Base-by-base conservation (phyloP, 2,888 invertebrate genomes). In the Eulithis prunata region DNA sequence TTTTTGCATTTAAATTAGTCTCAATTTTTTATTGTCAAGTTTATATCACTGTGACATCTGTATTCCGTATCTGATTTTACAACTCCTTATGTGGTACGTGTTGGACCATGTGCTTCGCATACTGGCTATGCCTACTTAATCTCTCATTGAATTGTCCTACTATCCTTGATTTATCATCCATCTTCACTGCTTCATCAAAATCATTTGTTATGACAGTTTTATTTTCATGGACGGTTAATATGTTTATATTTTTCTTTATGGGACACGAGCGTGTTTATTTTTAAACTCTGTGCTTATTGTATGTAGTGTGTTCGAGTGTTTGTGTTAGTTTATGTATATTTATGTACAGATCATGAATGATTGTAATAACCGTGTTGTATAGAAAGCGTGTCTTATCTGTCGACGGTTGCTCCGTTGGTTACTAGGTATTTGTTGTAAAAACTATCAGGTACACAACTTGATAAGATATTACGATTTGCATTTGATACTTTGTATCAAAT, bases 311-410 rank as follows among this genome's bases (percentile, higher is more conserved):
- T 57, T 46, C 36, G 56, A 56, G 43, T 43, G 28, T 10, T 21
- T 47, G 47, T 32, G 7, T 53, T 53, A 53, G n/a, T 58, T 10
- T 21, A 57, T 54, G 38, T 58, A 12, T 28, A 45, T 38, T 49
- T 38, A 56, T 36, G 47, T 41, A 36, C 52, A 36, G 51, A 53
- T 53, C 47, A 60, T 63, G 63, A 60, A 57, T 68, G 51, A 57
- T 55, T 57, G 56, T 67, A 64, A 73, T 71, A 73, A 67, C 71
- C 70, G 69, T 62, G 73, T 69, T 70, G 71, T 61, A 75, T 71
- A 79, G 81, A 82, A 83, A 83, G 82, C 81, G 84, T 81, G 73
- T 77, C 74, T 80, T 70, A 69, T 74, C 75, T 74, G 72, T 73
- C 61, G 56, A 57, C 69, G 61, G 64, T 62, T 82, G 83, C 75